Conservation (phyloP, 2,797 vertebrate species). For the Pipistrellus nathusii region DNA sequence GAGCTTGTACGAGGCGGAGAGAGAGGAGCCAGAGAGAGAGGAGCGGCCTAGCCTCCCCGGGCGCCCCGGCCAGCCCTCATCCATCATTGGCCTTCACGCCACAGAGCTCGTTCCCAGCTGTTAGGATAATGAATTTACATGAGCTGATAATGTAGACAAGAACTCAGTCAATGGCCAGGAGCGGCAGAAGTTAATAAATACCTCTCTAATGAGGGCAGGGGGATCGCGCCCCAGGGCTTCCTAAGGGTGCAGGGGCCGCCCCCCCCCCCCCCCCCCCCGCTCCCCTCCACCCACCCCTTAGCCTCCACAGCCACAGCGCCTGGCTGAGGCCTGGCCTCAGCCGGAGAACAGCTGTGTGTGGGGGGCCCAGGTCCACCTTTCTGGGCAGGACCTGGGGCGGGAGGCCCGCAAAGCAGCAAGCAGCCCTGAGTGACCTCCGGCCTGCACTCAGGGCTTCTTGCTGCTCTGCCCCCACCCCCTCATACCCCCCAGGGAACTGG, state of each 20-base stretch:
- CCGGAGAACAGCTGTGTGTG: neutral
- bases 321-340: too few species aligned
- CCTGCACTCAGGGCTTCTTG: neutral
- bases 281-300: neutral
- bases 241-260: constrained; percentile 57
- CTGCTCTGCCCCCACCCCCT: neutral
- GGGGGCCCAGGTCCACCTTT: fast-evolving
- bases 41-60: neutral
- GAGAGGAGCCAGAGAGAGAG: neutral
- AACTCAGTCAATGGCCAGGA: constrained; percentile 81
- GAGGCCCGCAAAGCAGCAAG: neutral
- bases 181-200: constrained; percentile 84
- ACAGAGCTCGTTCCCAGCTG: constrained; percentile 83
- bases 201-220: constrained; percentile 84
- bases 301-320: neutral
- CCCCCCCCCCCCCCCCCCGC: neutral
- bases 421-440: neutral
- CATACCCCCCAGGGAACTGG: too few species aligned
- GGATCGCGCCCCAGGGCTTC: constrained; percentile 62
- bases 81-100: constrained; percentile 42
- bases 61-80: neutral
- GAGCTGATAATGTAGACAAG: constrained; percentile 83
- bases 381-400: neutral
- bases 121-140: constrained; percentile 86
- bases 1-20: neutral